These are phyloP conservation scores for Drosophila phalerata DNA, from an alignment of 2,888 invertebrate genomes.

Conservation along the genomic window DNA sequence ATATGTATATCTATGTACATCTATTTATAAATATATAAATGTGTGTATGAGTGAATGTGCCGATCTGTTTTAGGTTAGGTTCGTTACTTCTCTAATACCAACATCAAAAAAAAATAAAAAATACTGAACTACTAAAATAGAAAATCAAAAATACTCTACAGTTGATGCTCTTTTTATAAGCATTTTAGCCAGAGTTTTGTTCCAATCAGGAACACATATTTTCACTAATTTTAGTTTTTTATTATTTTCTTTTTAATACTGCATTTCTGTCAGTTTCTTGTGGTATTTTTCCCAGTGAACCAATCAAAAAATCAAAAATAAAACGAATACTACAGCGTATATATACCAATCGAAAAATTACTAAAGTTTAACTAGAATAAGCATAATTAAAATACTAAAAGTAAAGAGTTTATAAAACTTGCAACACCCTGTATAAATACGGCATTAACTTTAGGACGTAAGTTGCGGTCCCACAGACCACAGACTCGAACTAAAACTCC, in stretches of 20 bases:
- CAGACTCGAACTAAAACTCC: constrained; percentile 6
- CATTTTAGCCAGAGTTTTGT: constrained; percentile 17
- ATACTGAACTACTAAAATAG: constrained; percentile 10
- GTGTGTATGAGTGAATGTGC: constrained; percentile 1
- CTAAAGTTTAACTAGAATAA: constrained; percentile 33
- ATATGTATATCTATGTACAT: constrained; percentile 19
- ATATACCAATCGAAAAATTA: constrained; percentile 14
- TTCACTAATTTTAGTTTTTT: background rate
- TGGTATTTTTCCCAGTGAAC: constrained; percentile 6
- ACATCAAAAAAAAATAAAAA: background rate
- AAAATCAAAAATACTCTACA: background rate
- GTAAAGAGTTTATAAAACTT: constrained; percentile 72
- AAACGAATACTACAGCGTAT: background rate
- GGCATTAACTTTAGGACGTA: constrained; percentile 65
- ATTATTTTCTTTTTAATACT: background rate
- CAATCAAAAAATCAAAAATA: constrained; percentile 8
- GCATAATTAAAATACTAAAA: constrained; percentile 38
- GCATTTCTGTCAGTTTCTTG: constrained; percentile 1
- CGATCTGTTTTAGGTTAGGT: constrained; percentile 18
- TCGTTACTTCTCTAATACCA: constrained; percentile 38
- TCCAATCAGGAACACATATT: constrained; percentile 28
- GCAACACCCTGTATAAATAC: constrained; percentile 69
- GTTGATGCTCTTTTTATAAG: constrained; percentile 1
- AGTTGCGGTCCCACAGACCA: constrained; percentile 42
- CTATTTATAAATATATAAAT: constrained; percentile 3